These are phyloP conservation scores for Drosophila seguyi DNA, from an alignment of 1,140 invertebrate species.

Conservation along the genomic window DNA sequence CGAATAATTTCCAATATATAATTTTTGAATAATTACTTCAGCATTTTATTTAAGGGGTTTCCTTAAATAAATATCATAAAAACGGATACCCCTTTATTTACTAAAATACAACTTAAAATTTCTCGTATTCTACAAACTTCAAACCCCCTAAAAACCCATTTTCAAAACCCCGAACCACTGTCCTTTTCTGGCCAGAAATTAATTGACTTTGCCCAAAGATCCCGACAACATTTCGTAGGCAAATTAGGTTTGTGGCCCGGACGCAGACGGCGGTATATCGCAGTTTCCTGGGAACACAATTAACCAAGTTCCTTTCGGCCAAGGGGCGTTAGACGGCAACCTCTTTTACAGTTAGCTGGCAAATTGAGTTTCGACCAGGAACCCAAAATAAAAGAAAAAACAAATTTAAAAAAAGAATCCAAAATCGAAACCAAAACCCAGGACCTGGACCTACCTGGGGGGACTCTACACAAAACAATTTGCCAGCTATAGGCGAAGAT, in stretches of 20 bases:
- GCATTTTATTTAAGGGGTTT: no score
- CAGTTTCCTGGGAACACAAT: conserved; percentile 78
- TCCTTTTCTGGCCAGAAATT: conserved; percentile 56
- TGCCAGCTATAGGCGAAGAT: conserved; percentile 61
- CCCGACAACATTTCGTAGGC: conserved; percentile 65
- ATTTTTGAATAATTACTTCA: no score
- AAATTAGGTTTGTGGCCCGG: conserved; percentile 66
- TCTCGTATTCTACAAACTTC: background rate
- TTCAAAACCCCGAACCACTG: conserved; percentile 13
- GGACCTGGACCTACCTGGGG: conserved; percentile 51
- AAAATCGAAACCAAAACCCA: conserved; percentile 1
- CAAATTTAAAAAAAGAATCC: background rate
- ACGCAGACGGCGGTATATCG: background rate
- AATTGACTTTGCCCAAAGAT: conserved; percentile 68
- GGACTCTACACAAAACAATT: conserved; percentile 59
- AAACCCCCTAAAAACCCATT: background rate
- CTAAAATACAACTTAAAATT: background rate
- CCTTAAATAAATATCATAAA: background rate
- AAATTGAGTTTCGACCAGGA: conserved; percentile 66
- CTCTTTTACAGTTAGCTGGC: conserved; percentile 68
- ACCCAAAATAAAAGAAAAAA: background rate
- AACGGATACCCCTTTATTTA: background rate
- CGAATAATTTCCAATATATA: no score
- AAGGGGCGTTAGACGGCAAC: conserved; percentile 58
- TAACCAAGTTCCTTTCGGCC: conserved; percentile 55